These are phyloP conservation scores for Tinamus guttatus DNA, from an alignment of 2,113 vertebrate genomes.

Conservation along the genomic window DNA sequence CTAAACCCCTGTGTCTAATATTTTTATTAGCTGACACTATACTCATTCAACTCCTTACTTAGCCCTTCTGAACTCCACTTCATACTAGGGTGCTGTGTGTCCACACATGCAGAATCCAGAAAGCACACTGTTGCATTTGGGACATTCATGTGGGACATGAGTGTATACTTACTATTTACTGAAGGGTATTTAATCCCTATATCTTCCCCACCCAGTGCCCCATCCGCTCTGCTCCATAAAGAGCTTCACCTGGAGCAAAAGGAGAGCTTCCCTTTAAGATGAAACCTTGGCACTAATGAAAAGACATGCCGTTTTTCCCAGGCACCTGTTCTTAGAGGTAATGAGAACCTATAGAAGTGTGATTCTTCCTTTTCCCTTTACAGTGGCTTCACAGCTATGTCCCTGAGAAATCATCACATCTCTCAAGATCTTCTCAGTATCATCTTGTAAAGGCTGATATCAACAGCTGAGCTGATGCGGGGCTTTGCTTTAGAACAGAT, in stretches of 20 bases:
- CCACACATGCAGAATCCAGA: neutral
- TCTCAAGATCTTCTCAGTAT: neutral
- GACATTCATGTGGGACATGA: neutral
- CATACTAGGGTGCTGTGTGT: neutral
- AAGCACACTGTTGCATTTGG: neutral
- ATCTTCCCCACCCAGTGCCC: neutral
- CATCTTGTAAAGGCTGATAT: conserved; percentile 19
- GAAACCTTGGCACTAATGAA: neutral
- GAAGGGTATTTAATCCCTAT: neutral
- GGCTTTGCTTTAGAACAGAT: neutral
- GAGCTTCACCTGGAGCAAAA: neutral
- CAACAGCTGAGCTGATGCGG: neutral
- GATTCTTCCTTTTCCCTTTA: neutral
- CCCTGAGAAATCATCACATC: neutral
- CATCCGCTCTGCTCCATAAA: neutral
- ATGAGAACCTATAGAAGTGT: neutral
- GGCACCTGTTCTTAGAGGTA: neutral
- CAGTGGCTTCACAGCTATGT: neutral
- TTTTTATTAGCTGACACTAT: conserved; percentile 12
- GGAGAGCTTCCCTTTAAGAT: neutral
- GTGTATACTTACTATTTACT: neutral
- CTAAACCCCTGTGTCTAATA: neutral
- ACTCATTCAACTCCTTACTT: conserved; percentile 27
- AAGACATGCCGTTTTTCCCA: neutral
- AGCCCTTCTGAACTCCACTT: conserved; percentile 11